These are phyloP conservation scores for Achroia grisella DNA, from an alignment of 1,140 invertebrate species.

Conservation along the genomic window DNA sequence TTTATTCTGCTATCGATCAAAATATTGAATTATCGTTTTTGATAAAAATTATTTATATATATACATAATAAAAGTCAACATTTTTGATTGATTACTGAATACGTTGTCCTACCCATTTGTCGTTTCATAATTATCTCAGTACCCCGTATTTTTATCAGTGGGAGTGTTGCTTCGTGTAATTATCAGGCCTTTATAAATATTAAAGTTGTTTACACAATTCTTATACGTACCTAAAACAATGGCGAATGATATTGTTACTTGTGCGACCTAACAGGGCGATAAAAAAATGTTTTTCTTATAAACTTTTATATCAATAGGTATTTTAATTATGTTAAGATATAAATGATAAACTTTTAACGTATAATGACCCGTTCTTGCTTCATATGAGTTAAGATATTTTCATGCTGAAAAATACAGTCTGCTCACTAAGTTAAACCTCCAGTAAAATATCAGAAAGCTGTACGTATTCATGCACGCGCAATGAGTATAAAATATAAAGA, in stretches of 20 bases:
- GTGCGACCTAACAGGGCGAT: constrained; percentile 16
- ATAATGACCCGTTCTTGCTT: too few relatives aligned
- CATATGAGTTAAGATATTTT: too few relatives aligned
- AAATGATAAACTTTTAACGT: too few relatives aligned
- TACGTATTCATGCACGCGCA: too few relatives aligned
- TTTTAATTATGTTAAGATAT: too few relatives aligned
- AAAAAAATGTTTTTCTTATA: constrained; percentile 4
- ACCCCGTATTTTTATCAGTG: constrained; percentile 25
- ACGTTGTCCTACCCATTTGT: constrained; percentile 13
- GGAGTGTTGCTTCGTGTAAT: constrained; percentile 26
- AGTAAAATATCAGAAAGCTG: too few relatives aligned
- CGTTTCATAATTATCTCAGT: constrained; percentile 17
- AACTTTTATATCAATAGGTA: not conserved
- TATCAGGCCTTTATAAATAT: constrained; percentile 19
- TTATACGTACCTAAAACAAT: constrained; percentile 9
- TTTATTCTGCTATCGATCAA: not conserved
- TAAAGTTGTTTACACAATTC: constrained; percentile 12
- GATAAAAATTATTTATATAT: too few relatives aligned
- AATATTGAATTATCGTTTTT: not conserved
- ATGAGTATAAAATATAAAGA: too few relatives aligned
- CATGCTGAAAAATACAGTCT: too few relatives aligned
- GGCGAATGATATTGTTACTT: constrained; percentile 13
- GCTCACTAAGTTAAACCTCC: too few relatives aligned
- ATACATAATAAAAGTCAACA: not conserved
- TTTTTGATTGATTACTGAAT: not conserved